phyloP scores from a whole-genome alignment of 2,888 invertebrate genomes.

The Stenodema calcarata region DNA sequence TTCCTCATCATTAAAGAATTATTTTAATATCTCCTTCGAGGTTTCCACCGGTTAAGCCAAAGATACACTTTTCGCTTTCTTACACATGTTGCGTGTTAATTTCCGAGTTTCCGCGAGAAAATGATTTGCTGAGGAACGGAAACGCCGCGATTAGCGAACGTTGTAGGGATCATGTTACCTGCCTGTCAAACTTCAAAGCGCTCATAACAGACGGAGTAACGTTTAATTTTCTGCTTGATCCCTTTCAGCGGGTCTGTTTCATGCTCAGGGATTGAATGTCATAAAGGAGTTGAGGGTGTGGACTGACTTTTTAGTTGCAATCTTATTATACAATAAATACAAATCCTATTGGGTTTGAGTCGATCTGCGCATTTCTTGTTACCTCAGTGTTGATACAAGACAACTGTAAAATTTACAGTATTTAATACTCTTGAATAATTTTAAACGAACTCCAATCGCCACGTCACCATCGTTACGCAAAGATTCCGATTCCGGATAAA shows the following conservation, averaged over 20 bases:
- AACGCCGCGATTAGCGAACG: constrained; percentile 1
- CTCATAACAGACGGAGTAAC: neutral
- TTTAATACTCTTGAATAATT: no score
- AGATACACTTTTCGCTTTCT: constrained; percentile 22
- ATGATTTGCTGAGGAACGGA: neutral
- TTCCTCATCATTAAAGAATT: neutral
- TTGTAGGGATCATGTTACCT: neutral
- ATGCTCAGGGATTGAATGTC: no score
- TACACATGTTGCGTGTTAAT: constrained; percentile 19
- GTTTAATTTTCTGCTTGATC: neutral
- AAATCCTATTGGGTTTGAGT: no score
- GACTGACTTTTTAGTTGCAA: no score
- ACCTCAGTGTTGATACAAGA: no score
- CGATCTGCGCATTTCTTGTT: no score
- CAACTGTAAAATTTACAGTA: no score
- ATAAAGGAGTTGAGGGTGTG: no score
- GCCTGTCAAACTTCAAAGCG: neutral
- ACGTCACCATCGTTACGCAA: neutral
- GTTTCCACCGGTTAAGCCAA: constrained; percentile 29
- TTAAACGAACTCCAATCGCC: no score
- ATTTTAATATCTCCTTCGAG: neutral
- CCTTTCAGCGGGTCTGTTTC: neutral
- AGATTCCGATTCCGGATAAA: neutral
- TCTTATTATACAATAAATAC: no score
- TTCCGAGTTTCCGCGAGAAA: neutral